phyloP scores from a whole-genome alignment of 2,113 vertebrate genomes.

The Pogonocichla stellata region DNA sequence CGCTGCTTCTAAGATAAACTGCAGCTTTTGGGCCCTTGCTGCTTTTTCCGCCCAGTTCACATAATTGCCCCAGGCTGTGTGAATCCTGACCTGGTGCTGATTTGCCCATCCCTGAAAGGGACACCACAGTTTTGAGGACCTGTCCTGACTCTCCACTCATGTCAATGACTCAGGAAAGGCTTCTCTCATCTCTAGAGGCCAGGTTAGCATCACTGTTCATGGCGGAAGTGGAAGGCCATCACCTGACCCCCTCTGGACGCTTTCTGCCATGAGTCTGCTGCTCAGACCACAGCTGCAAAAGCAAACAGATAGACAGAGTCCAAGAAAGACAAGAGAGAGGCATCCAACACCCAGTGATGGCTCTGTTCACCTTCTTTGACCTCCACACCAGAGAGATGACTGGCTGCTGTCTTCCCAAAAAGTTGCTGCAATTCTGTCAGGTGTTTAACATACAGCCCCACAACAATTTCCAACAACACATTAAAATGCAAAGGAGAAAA shows the following conservation, averaged over 20 bases:
- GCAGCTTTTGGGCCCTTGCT: background rate
- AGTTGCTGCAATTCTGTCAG: background rate
- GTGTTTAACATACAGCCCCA: conserved; percentile 17
- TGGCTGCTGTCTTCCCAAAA: background rate
- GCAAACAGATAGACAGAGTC: background rate
- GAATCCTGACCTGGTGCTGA: conserved; percentile 3
- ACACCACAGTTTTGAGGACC: background rate
- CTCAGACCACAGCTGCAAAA: conserved; percentile 41
- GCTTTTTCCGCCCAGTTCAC: background rate
- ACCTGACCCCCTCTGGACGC: background rate
- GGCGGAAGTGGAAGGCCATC: background rate
- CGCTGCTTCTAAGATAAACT: background rate
- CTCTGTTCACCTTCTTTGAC: conserved; percentile 1
- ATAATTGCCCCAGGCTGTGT: background rate
- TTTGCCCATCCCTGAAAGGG: background rate
- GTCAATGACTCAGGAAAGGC: background rate
- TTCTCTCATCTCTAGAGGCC: background rate
- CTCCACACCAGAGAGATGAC: background rate
- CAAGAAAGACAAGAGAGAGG: background rate
- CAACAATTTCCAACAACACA: background rate
- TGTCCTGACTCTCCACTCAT: background rate
- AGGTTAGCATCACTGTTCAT: background rate
- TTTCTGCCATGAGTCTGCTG: background rate
- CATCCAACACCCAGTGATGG: background rate
- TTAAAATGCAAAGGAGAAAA: conserved; percentile 48